Base-by-base conservation (phyloP, 2,797 vertebrate genomes). In the Cryptoprocta ferox region DNA sequence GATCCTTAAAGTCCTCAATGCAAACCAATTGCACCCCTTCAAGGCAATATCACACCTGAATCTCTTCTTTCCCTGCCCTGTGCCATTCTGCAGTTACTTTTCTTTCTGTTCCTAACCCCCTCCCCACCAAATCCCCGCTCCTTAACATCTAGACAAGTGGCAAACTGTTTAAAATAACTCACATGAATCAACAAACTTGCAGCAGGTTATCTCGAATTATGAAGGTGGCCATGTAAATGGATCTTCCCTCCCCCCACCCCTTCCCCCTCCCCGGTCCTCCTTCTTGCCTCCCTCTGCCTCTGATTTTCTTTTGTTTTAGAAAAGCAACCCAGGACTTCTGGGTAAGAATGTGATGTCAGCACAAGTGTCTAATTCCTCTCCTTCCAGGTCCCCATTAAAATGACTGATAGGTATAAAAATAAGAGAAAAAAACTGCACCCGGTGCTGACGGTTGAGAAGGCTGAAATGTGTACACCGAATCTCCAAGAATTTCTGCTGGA, bases 271-370 rank as follows among this genome's bases (percentile, higher is more conserved):
- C 35, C n/a, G 53, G 3, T 13, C 18, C 42, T 81, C 70, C 39
- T n/a, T 71, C 18, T 24, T 91, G 7, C 19, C 83, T 94, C 76
- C 76, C 45, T 80, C 42, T 39, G 85, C 28, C 81, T 96, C 37
- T 32, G 59, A 63, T 53, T 96, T 73, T 82, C 85, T 95, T 95
- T 95, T 81, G 45, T 91, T 94, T 91, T 87, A 95, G 83, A 94
- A 88, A 96, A 94, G 82, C 71, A 90, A 35, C 35, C 39, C 76
- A 78, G 83, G 82, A 80, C 42, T 76, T 83, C 63, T 86, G 94
- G 73, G 75, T 91, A 89, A 95, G 91, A 95, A 79, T 73, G 68
- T 92, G 95, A 96, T 97, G 93, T 97, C 95, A 97, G 93, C 95
- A 97, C 91, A 94, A 98, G 93, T 75, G 93, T 97, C 94, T 91